A percentile compares a stretch with the other conserved stretches of the same genome.
Evolutionary conservation across 2,113 vertebrate species (phyloP).

Genomic region (Petrocephalus zakoni): DNA sequence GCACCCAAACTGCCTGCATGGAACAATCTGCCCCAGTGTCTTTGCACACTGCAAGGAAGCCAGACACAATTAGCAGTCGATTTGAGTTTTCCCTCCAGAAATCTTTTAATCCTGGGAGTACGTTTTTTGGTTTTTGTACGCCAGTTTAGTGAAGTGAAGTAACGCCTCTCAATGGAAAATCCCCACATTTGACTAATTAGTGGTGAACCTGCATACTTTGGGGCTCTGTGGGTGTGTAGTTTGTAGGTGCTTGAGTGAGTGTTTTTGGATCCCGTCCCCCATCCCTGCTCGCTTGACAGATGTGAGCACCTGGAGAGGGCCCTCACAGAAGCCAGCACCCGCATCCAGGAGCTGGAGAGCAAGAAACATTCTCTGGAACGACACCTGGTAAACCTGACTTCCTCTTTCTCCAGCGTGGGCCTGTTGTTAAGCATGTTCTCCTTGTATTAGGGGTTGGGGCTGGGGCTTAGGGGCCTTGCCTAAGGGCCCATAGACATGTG

Average conservation of each 20-base stretch:
- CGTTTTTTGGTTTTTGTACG: background rate
- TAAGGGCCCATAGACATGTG: background rate
- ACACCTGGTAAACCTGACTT: conserved; percentile 68
- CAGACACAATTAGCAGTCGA: background rate
- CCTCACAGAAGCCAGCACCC: conserved; percentile 68
- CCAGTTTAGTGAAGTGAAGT: background rate
- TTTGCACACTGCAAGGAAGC: background rate
- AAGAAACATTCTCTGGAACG: conserved; percentile 75
- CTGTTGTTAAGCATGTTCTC: background rate
- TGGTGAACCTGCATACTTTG: background rate
- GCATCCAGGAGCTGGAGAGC: conserved; percentile 72
- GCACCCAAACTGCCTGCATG: background rate
- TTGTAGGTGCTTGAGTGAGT: background rate
- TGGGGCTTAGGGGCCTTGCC: background rate
- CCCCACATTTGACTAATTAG: background rate
- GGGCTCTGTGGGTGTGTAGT: background rate
- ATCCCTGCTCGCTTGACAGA: conserved; percentile 52
- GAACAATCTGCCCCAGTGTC: background rate
- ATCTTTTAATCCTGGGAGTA: background rate
- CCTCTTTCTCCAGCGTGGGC: fast-evolving
- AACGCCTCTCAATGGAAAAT: background rate
- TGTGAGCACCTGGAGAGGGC: conserved; percentile 76
- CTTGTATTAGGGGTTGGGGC: background rate
- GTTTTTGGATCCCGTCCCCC: background rate
- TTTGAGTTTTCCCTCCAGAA: background rate